Base-by-base conservation (phyloP, 2,888 invertebrate genomes). In the Tinea trinotella region DNA sequence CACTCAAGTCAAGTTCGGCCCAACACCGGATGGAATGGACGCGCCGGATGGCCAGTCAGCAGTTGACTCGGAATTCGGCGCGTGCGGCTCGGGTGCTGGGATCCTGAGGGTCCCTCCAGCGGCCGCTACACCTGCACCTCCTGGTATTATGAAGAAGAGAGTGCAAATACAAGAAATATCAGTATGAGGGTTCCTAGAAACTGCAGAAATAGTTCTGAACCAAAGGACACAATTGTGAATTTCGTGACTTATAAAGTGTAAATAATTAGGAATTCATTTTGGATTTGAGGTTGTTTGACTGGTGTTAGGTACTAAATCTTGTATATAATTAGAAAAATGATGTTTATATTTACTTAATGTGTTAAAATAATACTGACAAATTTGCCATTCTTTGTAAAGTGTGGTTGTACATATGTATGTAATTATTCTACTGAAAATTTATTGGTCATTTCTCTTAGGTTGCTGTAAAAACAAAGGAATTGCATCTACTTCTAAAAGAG, bases 151-250 rank as follows among this genome's bases (percentile, higher is more conserved):
- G 87, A 95, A 95, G 81, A 95, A 95, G 80, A 90, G 95, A 76
- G 95, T 96, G 66, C 95, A 95, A 85, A 96, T 96, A 74, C 95
- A 95, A 79, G 95, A 96, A 79, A 96, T 96, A 85, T 95, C 95
- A 58, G 95, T 95, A 85, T 95, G 89, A 91, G 85, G 74, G 68
- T 83, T 77, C 61, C 73, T 80, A 57, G 76, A 78, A 64, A 67
- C 72, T 64, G 72, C 72, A 54, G 82, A 79, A 66, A 70, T 84
- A 56, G 80, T 85, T 59, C 74, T 83, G 58, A 84, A 82, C 57
- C 76, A 82, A 69, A 68, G 82, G 68, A 85, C 83, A 64, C 76
- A 83, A 61, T 77, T 84, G 71, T 85, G 74, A 58, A 10, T 40
- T 4, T 40, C 3, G 40, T 35, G 52, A 22, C 17, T 18, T 40